A percentile compares a stretch with the other conserved stretches of the same genome.
Conservation (phyloP, 2,113 vertebrate genomes). For the Phalacrocorax carbo region DNA sequence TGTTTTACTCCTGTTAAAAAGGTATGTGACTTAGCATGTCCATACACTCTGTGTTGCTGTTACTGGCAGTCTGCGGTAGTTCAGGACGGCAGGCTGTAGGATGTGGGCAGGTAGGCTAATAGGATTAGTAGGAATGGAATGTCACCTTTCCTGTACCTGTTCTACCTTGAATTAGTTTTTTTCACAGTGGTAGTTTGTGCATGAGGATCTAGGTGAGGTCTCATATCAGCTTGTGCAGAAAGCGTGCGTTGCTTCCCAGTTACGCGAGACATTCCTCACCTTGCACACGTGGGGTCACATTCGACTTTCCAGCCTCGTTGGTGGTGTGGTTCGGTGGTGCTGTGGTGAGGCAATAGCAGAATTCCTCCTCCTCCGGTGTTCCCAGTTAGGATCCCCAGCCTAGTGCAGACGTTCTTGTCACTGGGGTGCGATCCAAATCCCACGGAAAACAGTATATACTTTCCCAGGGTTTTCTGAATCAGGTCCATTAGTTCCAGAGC, state of each 20-base stretch:
- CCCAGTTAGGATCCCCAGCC: background rate
- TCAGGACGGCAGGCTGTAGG: background rate
- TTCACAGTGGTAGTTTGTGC: background rate
- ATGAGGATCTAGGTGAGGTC: background rate
- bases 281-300: background rate
- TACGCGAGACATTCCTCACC: fast-evolving
- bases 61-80: background rate
- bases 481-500: background rate
- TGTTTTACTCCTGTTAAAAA: background rate
- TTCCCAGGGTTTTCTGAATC: background rate
- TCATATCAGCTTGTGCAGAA: background rate
- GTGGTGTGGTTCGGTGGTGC: background rate
- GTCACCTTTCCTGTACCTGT: no score
- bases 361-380: background rate
- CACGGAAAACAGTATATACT: background rate
- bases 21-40: fast-evolving
- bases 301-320: fast-evolving
- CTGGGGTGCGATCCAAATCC: background rate
- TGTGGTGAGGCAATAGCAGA: background rate
- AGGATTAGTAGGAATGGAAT: background rate
- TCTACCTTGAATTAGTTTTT: background rate
- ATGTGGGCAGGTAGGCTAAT: background rate
- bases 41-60: fast-evolving
- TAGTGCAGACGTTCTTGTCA: background rate
- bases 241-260: background rate